Percentiles rank a stretch among this genome's conserved stretches.
phyloP scores from a whole-genome alignment of 2,797 vertebrate species.

The Cyclura pinguis region DNA sequence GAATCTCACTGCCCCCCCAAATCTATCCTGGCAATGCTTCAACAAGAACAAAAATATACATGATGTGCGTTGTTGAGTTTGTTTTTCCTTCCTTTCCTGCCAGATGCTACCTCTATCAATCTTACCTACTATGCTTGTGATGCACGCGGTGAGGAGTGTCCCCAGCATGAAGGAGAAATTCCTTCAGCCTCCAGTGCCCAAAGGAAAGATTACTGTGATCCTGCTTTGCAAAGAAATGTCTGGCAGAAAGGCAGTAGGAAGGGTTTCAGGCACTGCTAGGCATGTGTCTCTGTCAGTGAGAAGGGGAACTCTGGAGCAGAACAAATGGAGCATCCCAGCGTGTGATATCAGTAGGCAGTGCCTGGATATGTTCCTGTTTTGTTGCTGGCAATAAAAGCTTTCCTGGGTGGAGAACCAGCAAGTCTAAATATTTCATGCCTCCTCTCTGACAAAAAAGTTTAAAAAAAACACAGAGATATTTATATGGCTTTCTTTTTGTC shows the following conservation, averaged over 20 bases:
- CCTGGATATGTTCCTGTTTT: conserved; percentile 59
- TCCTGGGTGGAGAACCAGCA: conserved; percentile 54
- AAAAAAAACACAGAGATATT: conserved; percentile 40
- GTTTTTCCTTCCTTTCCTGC: not conserved
- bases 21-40: conserved; percentile 29
- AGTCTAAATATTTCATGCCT: conserved; percentile 71
- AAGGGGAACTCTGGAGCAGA: conserved; percentile 55
- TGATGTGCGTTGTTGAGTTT: not conserved
- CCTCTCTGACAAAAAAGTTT: conserved; percentile 47
- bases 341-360: conserved; percentile 68
- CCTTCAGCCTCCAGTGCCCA: conserved; percentile 10
- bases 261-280: conserved; percentile 41
- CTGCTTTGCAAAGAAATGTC: conserved; percentile 55
- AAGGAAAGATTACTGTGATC: conserved; percentile 56
- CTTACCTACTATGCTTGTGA: not conserved
- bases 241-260: conserved; percentile 52
- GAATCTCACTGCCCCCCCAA: not conserved
- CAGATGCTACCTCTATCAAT: conserved; percentile 10
- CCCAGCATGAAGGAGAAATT: conserved; percentile 38
- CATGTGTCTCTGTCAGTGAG: conserved; percentile 51
- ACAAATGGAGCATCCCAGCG: conserved; percentile 44
- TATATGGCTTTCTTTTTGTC: conserved; percentile 45
- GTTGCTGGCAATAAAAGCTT: conserved; percentile 70
- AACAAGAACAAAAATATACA: conserved; percentile 30
- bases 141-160: not conserved